A percentile compares a stretch with the other conserved stretches of the same genome.
Evolutionary conservation across 2,888 invertebrate genomes (phyloP).

Genomic region (Parnassius smintheus): DNA sequence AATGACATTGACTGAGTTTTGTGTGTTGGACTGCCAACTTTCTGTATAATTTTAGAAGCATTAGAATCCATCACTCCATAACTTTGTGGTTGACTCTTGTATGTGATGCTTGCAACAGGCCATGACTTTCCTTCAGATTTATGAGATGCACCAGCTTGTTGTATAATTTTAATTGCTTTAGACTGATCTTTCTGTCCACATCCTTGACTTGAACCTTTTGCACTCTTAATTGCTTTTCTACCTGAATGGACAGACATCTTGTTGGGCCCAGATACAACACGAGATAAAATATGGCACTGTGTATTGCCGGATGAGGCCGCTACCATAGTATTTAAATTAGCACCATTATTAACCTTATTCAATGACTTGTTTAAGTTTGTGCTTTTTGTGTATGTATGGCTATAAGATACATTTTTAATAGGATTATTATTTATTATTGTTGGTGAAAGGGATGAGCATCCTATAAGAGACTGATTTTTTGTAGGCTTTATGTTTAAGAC

Average conservation of each 20-base stretch:
- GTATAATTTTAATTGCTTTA: slow-evolving; percentile 80
- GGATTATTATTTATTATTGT: slow-evolving; percentile 65
- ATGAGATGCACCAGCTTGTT: slow-evolving; percentile 65
- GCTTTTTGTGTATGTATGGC: slow-evolving; percentile 67
- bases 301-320: slow-evolving; percentile 66
- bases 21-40: slow-evolving; percentile 70
- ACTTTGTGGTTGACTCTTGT: slow-evolving; percentile 58
- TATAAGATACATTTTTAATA: slow-evolving; percentile 69
- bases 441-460: slow-evolving; percentile 60
- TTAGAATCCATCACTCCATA: slow-evolving; percentile 63
- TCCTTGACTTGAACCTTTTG: slow-evolving; percentile 58
- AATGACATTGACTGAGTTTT: slow-evolving; percentile 56
- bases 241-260: slow-evolving; percentile 75
- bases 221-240: slow-evolving; percentile 66
- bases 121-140: slow-evolving; percentile 69
- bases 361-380: slow-evolving; percentile 67
- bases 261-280: slow-evolving; percentile 74
- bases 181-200: slow-evolving; percentile 60
- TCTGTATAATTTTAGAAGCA: slow-evolving; percentile 70
- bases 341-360: slow-evolving; percentile 74
- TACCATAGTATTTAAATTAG: slow-evolving; percentile 71
- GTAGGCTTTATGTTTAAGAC: slow-evolving; percentile 67
- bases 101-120: slow-evolving; percentile 66
- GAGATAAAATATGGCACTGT: slow-evolving; percentile 73
- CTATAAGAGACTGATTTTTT: slow-evolving; percentile 68